Base-by-base conservation (phyloP, 2,113 vertebrate genomes). In the Perca schrenkii region DNA sequence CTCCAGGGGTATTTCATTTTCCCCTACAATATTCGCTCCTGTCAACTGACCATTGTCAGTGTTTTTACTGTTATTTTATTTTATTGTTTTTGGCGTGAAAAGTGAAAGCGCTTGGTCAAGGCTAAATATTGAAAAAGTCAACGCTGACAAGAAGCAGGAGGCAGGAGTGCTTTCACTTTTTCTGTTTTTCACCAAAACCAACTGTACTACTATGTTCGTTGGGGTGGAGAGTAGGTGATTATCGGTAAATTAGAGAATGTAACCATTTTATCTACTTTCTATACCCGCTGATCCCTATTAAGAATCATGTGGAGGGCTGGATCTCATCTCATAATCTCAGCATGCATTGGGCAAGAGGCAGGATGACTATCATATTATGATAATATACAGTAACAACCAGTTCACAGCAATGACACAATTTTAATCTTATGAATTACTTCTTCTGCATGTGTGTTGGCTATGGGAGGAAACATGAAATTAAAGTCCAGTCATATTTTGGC, bases 251-350 rank as follows among this genome's bases (percentile, higher is more conserved):
- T 4, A 36, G 3, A 52, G 1, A 36, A 36, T 52, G 28, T 50
- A 36, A 63, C 64, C 8, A 63, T 53, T 63, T 54, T 14, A 69
- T 31, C 8, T 19, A 34, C 15, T 31, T 31, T 49, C 60, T 49
- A 2, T 68, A 74, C 17, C 47, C 21, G 7, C 47, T 63, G 15
- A 54, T 73, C 10, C 21, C 19, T 34, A n/a, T 67, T 46, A 47
- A n/a, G 52, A 46, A 77, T 65, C 60, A 65, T 4, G 34, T 34
- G 10, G 25, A 19, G 21, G 11, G 31, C 21, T 16, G 6, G 52
- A 40, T 15, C 21, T 58, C 66, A 54, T 19, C 15, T 81, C 16
- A 50, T 81, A 53, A 69, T 68, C 64, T 61, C 34, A 68, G 22
- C 47, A 56, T 25, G 64, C 13, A 4, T 15, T 75, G 15, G 49